Conservation (phyloP, 1,140 invertebrate genomes). For the Coptotermes formosanus region DNA sequence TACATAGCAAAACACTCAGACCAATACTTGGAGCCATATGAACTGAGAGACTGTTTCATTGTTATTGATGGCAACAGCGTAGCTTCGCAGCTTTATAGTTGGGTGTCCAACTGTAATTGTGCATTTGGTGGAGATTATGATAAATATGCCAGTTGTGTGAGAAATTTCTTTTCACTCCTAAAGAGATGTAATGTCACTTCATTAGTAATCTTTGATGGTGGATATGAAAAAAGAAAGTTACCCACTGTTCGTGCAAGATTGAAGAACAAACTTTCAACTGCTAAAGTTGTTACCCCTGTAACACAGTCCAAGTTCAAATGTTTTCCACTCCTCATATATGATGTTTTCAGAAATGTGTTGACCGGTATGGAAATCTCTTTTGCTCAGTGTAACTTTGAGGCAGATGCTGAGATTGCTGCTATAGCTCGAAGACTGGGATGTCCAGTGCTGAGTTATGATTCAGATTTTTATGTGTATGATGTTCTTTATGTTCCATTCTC, state of each 20-base stretch:
- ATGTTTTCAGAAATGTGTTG: constrained; percentile 70
- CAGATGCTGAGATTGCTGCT: constrained; percentile 79
- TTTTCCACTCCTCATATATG: constrained; percentile 67
- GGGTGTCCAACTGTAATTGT: constrained; percentile 59
- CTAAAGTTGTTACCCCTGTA: constrained; percentile 42
- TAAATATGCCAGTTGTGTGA: constrained; percentile 60
- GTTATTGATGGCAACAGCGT: constrained; percentile 83
- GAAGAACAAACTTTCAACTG: constrained; percentile 58
- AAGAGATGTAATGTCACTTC: constrained; percentile 71
- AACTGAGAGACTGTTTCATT: constrained; percentile 67
- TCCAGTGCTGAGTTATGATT: constrained; percentile 85
- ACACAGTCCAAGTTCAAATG: constrained; percentile 52
- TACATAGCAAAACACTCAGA: constrained; percentile 70
- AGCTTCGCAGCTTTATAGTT: constrained; percentile 68
- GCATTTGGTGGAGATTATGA: constrained; percentile 88
- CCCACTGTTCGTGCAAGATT: constrained; percentile 64
- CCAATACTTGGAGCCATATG: constrained; percentile 59
- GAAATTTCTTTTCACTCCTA: constrained; percentile 70
- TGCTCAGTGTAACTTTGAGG: constrained; percentile 78
- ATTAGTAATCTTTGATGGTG: constrained; percentile 81
- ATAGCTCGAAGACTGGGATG: constrained; percentile 73
- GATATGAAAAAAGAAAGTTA: constrained; percentile 72
- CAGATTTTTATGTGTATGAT: constrained; percentile 88
- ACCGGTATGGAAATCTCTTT: constrained; percentile 61
- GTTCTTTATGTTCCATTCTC: constrained; percentile 76